Base-by-base conservation (phyloP, 2,113 vertebrate species). In the Isichthys henryi region DNA sequence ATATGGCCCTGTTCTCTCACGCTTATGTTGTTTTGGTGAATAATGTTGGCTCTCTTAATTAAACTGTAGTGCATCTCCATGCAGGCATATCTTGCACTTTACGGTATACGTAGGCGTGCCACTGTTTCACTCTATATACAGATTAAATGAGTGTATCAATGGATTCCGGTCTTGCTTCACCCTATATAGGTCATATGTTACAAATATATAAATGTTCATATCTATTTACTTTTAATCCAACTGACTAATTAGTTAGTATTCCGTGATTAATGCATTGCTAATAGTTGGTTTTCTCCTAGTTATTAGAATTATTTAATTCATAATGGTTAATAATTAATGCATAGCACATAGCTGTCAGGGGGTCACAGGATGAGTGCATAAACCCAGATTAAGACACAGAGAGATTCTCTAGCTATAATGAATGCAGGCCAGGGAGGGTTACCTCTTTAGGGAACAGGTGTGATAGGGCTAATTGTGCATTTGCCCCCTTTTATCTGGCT, bases 201-300 rank as follows among this genome's bases (percentile, higher is more conserved):
- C 27, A 23, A 84, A 87, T 90, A 82, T 66, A 87, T 90, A 77
- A 90, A 80, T 87, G 66, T 77, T 90, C 66, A 87, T 90, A 86
- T 90, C 89, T 87, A 45, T 87, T 87, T 62, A 90, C 87, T 90
- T 90, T 90, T 90, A 87, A 90, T 90, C 86, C 86, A 80, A 48
- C 85, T 74, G 84, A 77, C 89, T 87, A 90, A 90, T 90, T 90
- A 87, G 85, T 90, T 87, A 87, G 89, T 90, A 90, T 87, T 90
- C 84, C 11, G 74, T 87, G 89, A 90, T 90, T 90, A 90, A 90
- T 90, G 89, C 62, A 90, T 87, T 87, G 85, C 85, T 90, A 90
- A 90, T 90, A 90, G 89, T 87, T 87, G 89, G 84, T 90, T 90
- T 90, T 90, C 84, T 87, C 89, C 89, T 87, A 87, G 89, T 90